These are phyloP conservation scores for Himalopsyche kuldschensis DNA, from an alignment of 2,888 invertebrate species.

Conservation along the genomic window DNA sequence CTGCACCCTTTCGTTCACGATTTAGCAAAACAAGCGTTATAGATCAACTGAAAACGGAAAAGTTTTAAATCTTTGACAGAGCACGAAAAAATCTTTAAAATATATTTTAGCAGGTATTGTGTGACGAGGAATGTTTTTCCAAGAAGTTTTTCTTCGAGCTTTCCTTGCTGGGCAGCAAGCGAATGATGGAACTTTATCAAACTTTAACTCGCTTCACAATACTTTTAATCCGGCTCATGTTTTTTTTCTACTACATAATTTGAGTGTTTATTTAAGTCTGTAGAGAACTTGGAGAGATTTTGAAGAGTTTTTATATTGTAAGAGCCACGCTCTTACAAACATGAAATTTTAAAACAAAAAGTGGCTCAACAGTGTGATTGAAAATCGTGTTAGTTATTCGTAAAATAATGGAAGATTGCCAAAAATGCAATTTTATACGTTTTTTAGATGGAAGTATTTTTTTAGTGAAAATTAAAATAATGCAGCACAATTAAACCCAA, in stretches of 20 bases:
- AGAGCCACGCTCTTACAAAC: no score
- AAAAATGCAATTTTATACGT: no score
- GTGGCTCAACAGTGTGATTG: no score
- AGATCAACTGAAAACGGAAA: not conserved
- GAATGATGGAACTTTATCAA: slow-evolving; percentile 30
- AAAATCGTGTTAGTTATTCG: no score
- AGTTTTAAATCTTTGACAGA: not conserved
- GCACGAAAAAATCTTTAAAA: not conserved
- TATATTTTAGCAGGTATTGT: not conserved
- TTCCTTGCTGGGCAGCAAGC: slow-evolving; percentile 4
- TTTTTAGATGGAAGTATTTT: no score
- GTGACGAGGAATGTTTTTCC: not conserved
- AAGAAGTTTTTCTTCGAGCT: not conserved
- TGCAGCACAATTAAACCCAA: no score
- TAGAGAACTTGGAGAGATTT: not conserved
- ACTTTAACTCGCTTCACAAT: slow-evolving; percentile 28
- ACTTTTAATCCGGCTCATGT: slow-evolving; percentile 20
- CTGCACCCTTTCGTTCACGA: not conserved
- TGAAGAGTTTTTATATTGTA: slow-evolving; percentile 21
- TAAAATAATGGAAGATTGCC: no score
- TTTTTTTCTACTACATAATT: slow-evolving; percentile 18
- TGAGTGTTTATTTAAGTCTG: slow-evolving; percentile 17
- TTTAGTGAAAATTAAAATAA: no score
- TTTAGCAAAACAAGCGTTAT: not conserved
- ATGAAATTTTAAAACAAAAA: no score